Conservation (phyloP, 2,888 invertebrate species). For the Deilephila elpenor region DNA sequence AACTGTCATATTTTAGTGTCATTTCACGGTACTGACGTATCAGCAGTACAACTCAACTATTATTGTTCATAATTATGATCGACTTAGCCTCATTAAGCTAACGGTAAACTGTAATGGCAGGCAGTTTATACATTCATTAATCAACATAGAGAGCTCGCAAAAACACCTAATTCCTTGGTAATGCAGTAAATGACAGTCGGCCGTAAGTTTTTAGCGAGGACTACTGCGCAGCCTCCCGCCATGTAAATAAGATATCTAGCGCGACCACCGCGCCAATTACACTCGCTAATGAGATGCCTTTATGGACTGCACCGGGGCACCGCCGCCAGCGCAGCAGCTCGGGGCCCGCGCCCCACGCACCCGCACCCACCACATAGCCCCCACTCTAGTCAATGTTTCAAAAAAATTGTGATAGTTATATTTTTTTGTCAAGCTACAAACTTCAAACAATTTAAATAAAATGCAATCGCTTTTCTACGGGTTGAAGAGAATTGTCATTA, state of each 20-base stretch:
- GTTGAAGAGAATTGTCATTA: neutral
- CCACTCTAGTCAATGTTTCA: neutral
- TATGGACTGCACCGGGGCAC: slow-evolving; percentile 50
- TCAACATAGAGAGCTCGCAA: slow-evolving; percentile 10
- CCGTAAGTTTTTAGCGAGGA: slow-evolving; percentile 20
- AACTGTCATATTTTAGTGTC: too few species aligned
- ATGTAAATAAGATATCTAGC: slow-evolving; percentile 54
- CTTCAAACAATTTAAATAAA: slow-evolving; percentile 23
- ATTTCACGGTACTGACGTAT: neutral
- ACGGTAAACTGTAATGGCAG: neutral
- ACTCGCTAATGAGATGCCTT: slow-evolving; percentile 53
- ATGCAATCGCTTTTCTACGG: slow-evolving; percentile 33
- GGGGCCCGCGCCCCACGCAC: neutral
- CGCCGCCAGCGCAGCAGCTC: slow-evolving; percentile 32
- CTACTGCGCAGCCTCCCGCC: slow-evolving; percentile 40
- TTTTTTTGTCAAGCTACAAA: neutral
- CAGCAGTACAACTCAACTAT: neutral
- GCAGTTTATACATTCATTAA: slow-evolving; percentile 14
- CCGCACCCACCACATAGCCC: neutral
- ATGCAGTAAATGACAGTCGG: slow-evolving; percentile 16
- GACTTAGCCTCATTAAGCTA: slow-evolving; percentile 13
- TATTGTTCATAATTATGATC: slow-evolving; percentile 1
- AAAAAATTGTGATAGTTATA: neutral
- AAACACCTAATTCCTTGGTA: slow-evolving; percentile 16
- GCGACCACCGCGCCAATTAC: slow-evolving; percentile 45